Evolutionary conservation across 2,113 vertebrate genomes (phyloP), one percentile per base, ranked within the genome.

Genomic region (Rissa tridactyla): DNA sequence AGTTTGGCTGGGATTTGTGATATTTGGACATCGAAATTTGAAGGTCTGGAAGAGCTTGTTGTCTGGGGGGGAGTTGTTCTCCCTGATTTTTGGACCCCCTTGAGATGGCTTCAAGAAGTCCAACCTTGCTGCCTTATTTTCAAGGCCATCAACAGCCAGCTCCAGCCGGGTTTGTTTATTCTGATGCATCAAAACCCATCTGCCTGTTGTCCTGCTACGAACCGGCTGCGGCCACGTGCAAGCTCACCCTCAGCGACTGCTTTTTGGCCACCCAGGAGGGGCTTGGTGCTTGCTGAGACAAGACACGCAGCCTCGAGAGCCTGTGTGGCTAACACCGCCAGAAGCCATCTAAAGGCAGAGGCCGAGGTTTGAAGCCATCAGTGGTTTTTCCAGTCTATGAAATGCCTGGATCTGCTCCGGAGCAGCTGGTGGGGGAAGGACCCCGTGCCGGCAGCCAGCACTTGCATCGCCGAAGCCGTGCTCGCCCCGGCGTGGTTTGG

Each of bases 231-330:
- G 58, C 32, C n/a, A 5, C 7, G 0, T 5, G 46, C 20, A 13
- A 42, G 65, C 30, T n/a, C 44, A 54, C 1, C 3, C 9, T 32
- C 14, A 32, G 5, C 1, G 0, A 16, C 4, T 18, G n/a, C n/a
- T 77, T 81, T 64, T 15, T 34, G 38, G 78, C 1, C 0, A 32
- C 68, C 54, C 1, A 2, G 13, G 61, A 75, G 30, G 51, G 51
- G 73, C 44, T 69, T n/a, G 54, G 29, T 34, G 61, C 47, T 72
- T 57, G 12, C 64, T 47, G 49, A 54, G 29, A 60, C n/a, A 36
- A n/a, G 36, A 44, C 15, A 3, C 1, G 0, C 23, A 15, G 26
- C n/a, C 40, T 49, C 2, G 3, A 36, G 36, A 57, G 13, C 55
- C 26, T 14, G 29, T 4, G 1, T n/a, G 36, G 27, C 40, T 40